Evolutionary conservation across 2,113 vertebrate species (phyloP).

Genomic region (Potamarius usumacintae): DNA sequence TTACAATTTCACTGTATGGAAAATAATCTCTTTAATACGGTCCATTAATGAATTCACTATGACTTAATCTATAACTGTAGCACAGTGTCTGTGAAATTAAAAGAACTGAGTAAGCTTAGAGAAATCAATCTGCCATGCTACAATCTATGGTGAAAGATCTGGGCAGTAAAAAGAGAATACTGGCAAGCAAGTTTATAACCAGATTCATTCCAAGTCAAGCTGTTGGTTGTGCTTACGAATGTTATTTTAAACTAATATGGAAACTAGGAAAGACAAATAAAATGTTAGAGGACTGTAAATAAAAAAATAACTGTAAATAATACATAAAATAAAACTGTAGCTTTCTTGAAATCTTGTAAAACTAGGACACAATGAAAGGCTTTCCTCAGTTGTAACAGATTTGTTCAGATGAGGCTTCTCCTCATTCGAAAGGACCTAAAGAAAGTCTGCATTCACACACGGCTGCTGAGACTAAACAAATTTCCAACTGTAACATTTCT

Average conservation of each 20-base stretch:
- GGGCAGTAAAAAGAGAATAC: constrained; percentile 50
- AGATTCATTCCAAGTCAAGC: constrained; percentile 38
- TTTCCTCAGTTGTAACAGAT: constrained; percentile 53
- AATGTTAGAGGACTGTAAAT: too few species aligned
- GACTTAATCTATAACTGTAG: background rate
- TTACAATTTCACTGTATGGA: constrained; percentile 31
- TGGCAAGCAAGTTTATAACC: constrained; percentile 57
- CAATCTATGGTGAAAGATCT: constrained; percentile 21
- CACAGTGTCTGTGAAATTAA: constrained; percentile 26
- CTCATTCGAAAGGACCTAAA: background rate
- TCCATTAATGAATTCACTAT: constrained; percentile 37
- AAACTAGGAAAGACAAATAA: constrained; percentile 56
- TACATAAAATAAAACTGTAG: background rate
- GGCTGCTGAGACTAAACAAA: background rate
- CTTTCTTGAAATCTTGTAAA: constrained; percentile 56
- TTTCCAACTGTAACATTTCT: background rate
- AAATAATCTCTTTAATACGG: constrained; percentile 21
- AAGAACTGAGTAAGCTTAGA: constrained; percentile 33
- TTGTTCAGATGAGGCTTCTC: background rate
- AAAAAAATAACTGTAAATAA: too few species aligned
- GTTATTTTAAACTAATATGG: constrained; percentile 51
- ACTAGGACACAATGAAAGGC: constrained; percentile 40
- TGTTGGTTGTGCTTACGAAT: constrained; percentile 46
- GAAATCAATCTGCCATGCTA: constrained; percentile 17
- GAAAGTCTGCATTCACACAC: background rate